These are phyloP conservation scores for Lophotis ruficrista DNA, from an alignment of 2,113 vertebrate genomes.

Conservation along the genomic window DNA sequence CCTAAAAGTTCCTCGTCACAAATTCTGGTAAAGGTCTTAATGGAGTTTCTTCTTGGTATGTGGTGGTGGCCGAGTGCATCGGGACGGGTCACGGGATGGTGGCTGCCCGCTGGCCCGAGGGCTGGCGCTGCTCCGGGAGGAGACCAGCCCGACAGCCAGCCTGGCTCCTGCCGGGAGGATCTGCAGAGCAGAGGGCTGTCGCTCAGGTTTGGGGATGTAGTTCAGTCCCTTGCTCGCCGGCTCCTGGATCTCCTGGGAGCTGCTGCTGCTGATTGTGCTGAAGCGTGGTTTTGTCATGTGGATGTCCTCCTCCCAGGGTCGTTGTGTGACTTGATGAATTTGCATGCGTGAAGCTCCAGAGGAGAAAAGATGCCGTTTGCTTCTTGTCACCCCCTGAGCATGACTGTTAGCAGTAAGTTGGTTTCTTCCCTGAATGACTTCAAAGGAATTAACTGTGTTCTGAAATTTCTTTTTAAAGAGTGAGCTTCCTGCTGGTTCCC, in stretches of 20 bases:
- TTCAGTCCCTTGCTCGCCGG: background rate
- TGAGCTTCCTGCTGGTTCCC: background rate
- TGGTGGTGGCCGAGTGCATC: background rate
- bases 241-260: background rate
- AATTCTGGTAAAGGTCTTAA: conserved; percentile 1
- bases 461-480: background rate
- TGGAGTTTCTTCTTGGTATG: background rate
- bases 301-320: background rate
- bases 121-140: background rate
- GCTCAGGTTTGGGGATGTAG: background rate
- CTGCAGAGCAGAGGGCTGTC: background rate
- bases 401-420: background rate
- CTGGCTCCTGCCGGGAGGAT: accelerated
- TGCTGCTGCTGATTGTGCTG: conserved; percentile 23
- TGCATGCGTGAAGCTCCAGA: background rate
- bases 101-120: background rate
- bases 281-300: conserved; percentile 9
- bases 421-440: background rate
- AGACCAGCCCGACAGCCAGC: background rate
- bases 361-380: background rate
- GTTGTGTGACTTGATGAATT: background rate
- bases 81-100: background rate
- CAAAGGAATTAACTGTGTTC: background rate
- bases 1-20: background rate
- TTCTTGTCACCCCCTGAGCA: background rate